These are phyloP conservation scores for Propithecus deckenii DNA, from an alignment of 2,797 vertebrate species.

Conservation along the genomic window DNA sequence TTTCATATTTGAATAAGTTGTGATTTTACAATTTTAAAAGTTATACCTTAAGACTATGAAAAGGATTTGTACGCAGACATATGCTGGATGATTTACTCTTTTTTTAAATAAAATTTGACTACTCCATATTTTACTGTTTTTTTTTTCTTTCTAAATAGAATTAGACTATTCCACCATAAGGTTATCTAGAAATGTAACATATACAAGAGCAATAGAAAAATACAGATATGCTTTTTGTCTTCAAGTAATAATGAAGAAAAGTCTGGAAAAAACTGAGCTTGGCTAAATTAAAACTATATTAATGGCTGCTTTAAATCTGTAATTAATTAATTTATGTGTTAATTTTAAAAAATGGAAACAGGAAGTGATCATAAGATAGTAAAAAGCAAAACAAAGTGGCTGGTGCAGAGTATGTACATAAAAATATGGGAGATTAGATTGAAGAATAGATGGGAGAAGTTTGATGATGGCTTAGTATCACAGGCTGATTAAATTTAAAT, in stretches of 20 bases:
- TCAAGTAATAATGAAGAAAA: not conserved
- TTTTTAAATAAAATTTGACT: not conserved
- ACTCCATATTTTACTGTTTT: not conserved
- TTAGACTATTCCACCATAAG: not conserved
- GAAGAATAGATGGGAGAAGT: not conserved
- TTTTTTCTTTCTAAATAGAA: not conserved
- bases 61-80: not conserved
- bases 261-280: not conserved
- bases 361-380: not conserved
- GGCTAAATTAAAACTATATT: not conserved
- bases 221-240: not conserved
- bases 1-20: not conserved
- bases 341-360: not conserved
- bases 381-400: not conserved
- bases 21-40: not conserved
- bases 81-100: not conserved
- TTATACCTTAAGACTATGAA: not conserved
- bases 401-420: not conserved
- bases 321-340: not conserved
- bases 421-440: not conserved
- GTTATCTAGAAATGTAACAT: not conserved
- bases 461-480: not conserved
- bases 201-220: not conserved
- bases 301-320: not conserved
- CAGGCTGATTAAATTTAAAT: not conserved